phyloP scores from a whole-genome alignment of 2,888 invertebrate species.

The Andrena flavipes region DNA sequence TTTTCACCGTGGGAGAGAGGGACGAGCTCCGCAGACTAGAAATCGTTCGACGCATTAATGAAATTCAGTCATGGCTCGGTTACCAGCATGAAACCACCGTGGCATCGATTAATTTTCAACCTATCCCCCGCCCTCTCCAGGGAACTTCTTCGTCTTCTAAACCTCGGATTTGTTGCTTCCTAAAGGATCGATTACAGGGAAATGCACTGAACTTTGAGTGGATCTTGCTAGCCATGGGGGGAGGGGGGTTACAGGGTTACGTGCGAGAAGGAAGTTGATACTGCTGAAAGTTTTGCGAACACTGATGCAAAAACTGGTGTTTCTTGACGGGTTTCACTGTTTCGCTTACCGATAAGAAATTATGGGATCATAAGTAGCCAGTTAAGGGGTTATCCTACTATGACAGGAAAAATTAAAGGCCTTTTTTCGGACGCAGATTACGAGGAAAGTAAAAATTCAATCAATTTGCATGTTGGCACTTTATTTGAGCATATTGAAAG shows the following conservation, averaged over 20 bases:
- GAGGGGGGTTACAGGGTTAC: background rate
- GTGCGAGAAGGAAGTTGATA: background rate
- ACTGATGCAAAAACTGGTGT: background rate
- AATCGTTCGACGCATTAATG: conserved; percentile 72
- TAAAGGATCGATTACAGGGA: conserved; percentile 24
- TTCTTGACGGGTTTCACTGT: background rate
- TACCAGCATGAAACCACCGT: conserved; percentile 59
- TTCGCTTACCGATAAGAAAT: background rate
- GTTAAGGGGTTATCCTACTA: too few species aligned
- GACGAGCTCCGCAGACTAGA: conserved; percentile 32
- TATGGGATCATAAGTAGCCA: too few species aligned
- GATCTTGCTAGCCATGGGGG: background rate
- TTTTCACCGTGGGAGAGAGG: conserved; percentile 32
- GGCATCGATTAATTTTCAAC: conserved; percentile 66
- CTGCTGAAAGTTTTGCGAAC: background rate
- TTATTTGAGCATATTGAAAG: too few species aligned
- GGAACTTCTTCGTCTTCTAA: conserved; percentile 44
- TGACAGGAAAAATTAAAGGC: too few species aligned
- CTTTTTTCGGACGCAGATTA: too few species aligned
- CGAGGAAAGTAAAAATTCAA: too few species aligned
- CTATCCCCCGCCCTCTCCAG: background rate
- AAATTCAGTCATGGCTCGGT: conserved; percentile 70
- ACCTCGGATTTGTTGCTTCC: conserved; percentile 32
- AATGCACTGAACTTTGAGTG: conserved; percentile 21
- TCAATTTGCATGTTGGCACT: too few species aligned